Conservation (phyloP, 1,140 invertebrate species). For the Nilaparvata lugens region DNA sequence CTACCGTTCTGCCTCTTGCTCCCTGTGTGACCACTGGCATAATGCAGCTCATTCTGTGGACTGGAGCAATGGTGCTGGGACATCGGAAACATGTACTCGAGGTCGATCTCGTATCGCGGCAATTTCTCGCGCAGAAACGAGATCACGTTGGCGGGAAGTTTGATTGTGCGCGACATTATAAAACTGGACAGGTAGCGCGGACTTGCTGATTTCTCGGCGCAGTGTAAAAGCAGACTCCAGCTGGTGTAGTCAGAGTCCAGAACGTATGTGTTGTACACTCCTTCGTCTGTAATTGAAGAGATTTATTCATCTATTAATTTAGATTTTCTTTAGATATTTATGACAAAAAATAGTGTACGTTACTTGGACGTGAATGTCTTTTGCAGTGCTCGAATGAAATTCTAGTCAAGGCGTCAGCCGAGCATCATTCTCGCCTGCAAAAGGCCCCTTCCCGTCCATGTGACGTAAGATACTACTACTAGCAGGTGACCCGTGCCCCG, state of each 20-base stretch:
- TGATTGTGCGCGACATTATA: constrained; percentile 57
- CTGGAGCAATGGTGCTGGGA: constrained; percentile 52
- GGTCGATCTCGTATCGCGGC: constrained; percentile 58
- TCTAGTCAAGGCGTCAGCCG: too few species aligned
- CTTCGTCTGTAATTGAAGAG: constrained; percentile 70
- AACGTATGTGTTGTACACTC: constrained; percentile 80
- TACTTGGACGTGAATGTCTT: too few species aligned
- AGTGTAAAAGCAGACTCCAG: constrained; percentile 74
- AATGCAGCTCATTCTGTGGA: constrained; percentile 19
- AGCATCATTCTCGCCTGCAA: too few species aligned
- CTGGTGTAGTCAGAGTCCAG: constrained; percentile 68
- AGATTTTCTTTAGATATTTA: too few species aligned
- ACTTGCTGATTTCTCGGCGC: constrained; percentile 70
- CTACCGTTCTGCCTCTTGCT: constrained; percentile 1
- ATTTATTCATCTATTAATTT: too few species aligned
- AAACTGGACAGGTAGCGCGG: constrained; percentile 74
- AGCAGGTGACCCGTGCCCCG: too few species aligned
- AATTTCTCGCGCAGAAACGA: constrained; percentile 47
- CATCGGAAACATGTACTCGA: constrained; percentile 73
- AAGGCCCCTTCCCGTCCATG: too few species aligned
- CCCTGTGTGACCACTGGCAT: constrained; percentile 5
- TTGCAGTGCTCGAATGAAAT: too few species aligned
- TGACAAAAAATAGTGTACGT: too few species aligned
- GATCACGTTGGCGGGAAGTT: constrained; percentile 49
- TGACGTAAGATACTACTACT: too few species aligned